Base-by-base conservation (phyloP, 2,888 invertebrate genomes). In the Herminia tarsipennalis region DNA sequence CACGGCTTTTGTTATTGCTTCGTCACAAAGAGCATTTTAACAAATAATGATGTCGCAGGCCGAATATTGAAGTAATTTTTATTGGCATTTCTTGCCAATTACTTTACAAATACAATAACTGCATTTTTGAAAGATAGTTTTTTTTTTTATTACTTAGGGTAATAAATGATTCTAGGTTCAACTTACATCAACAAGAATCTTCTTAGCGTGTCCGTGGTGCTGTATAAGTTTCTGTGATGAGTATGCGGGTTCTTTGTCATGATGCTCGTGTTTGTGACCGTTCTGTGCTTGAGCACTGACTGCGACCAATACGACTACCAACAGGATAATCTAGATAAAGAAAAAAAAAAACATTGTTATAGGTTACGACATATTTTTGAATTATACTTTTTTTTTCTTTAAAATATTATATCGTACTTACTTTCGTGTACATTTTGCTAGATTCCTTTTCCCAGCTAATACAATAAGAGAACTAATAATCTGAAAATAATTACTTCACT, bases 201-300 rank as follows among this genome's bases (percentile, higher is more conserved):
- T 57, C 54, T 49, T 54, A 0, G 43, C 79, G 66, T 50, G 78
- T 53, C 51, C 73, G 70, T 77, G 77, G 59, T 71, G 71, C 32
- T 81, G 66, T 12, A 73, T 70, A 9, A 77, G 63, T 50, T 60
- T 74, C 35, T 77, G 78, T 1, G 73, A 77, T 1, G 78, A 81
- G 24, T 62, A 57, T 1, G 72, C 77, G 16, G 66, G 66, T 10
- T 66, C 66, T 4, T 65, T 67, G 8, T 76, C 64, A 3, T 64
- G 66, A 8, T n/a, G n/a, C n/a, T n/a, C n/a, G n/a, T 76, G 57
- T 0, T 54, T 65, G 12, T 66, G 32, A 33, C 24, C 25, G 0
- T 13, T 12, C 22, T 68, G 69, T 1, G 73, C 63, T 5, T 65
- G 57, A 60, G 67, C 73, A 14, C 54, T 29, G n/a, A 51, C 60